Conservation (phyloP, 2,888 invertebrate genomes). For the Malthinus seriepunctatus region DNA sequence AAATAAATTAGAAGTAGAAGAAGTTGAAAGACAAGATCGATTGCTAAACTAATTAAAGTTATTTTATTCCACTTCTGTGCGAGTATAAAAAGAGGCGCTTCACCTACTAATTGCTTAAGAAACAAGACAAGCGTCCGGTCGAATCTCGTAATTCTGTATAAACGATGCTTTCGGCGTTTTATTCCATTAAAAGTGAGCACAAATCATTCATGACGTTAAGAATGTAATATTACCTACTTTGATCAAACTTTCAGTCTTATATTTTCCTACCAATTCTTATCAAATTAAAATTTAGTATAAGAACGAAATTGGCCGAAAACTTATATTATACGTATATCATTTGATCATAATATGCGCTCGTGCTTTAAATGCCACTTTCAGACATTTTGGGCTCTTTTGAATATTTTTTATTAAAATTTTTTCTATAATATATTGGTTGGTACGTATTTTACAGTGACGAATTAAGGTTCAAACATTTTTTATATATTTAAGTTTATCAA, state of each 20-base stretch:
- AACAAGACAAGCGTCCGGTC: conserved; percentile 36
- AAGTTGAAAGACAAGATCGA: conserved; percentile 18
- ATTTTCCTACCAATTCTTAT: conserved; percentile 46
- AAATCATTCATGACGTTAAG: conserved; percentile 52
- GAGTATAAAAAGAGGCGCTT: conserved; percentile 34
- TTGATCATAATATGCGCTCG: conserved; percentile 32
- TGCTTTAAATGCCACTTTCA: conserved; percentile 21
- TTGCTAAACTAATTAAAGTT: conserved; percentile 35
- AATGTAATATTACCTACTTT: conserved; percentile 52
- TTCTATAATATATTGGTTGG: no score
- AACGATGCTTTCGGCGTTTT: conserved; percentile 34
- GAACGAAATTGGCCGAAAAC: conserved; percentile 36
- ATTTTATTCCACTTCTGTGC: conserved; percentile 31
- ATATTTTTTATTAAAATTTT: neutral
- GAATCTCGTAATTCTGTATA: conserved; percentile 30
- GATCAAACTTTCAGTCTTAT: conserved; percentile 43
- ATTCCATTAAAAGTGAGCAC: conserved; percentile 48
- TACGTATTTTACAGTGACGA: no score
- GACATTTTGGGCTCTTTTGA: neutral
- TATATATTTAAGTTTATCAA: no score
- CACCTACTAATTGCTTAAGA: conserved; percentile 37
- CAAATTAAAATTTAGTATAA: conserved; percentile 50
- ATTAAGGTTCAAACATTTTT: no score
- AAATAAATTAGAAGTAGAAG: neutral
- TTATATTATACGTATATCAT: conserved; percentile 37